Percentiles rank a stretch among this genome's conserved stretches.
These are phyloP conservation scores for Coracias cyanogaster DNA, from an alignment of 2,797 vertebrate species.

Conservation along the genomic window DNA sequence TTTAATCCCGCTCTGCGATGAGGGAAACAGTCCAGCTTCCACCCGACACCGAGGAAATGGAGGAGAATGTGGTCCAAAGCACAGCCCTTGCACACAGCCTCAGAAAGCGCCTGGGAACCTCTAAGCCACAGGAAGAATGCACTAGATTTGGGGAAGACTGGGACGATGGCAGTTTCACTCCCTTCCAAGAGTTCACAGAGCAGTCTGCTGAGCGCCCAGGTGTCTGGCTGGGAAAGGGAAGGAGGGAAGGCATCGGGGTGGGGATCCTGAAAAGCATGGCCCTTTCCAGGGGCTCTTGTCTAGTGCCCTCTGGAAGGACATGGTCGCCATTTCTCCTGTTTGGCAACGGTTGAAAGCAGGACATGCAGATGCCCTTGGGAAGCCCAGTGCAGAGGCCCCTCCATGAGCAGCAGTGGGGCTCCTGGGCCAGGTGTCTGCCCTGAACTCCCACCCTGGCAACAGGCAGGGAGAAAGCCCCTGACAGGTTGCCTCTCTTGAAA, in stretches of 20 bases:
- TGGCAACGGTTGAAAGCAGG: background rate
- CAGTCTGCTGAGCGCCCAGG: fast-evolving
- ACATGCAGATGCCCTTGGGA: background rate
- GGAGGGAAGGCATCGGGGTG: fast-evolving
- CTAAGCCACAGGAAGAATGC: background rate
- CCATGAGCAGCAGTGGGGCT: background rate
- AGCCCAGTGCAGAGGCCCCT: background rate
- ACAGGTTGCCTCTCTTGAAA: background rate
- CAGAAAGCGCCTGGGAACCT: background rate
- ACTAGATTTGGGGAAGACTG: background rate
- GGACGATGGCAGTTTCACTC: fast-evolving
- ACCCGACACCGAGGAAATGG: fast-evolving
- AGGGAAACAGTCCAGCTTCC: background rate
- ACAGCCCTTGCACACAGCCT: fast-evolving
- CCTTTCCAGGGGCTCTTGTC: background rate
- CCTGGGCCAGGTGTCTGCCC: background rate
- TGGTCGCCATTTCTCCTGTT: background rate
- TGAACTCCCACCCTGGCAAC: background rate
- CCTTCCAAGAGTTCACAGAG: background rate
- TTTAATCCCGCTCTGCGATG: fast-evolving
- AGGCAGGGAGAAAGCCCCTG: background rate
- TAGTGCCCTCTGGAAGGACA: background rate
- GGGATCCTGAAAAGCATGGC: background rate
- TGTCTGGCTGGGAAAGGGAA: background rate
- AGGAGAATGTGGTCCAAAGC: background rate